A percentile compares a stretch with the other conserved stretches of the same genome.
phyloP scores from a whole-genome alignment of 2,113 vertebrate species.

The Hypocryptadius cinnamomeus region DNA sequence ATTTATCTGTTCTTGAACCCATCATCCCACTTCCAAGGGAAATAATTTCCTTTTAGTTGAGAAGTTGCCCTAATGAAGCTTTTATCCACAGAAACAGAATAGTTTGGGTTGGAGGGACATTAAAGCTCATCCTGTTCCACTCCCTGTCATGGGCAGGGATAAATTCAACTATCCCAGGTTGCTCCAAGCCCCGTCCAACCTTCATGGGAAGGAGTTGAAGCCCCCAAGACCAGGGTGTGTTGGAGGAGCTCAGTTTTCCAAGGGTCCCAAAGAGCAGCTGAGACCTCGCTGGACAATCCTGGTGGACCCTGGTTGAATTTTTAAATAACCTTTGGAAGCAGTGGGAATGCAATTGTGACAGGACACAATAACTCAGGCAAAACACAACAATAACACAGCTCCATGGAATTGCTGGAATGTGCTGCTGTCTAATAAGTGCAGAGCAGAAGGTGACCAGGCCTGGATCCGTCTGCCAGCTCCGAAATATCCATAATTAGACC shows the following conservation, averaged over 20 bases:
- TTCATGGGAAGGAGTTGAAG: neutral
- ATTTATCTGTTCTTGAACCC: neutral
- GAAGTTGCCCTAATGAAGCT: neutral
- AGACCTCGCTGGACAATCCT: neutral
- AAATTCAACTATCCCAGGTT: neutral
- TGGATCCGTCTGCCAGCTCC: neutral
- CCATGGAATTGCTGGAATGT: neutral
- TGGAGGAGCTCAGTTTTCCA: neutral
- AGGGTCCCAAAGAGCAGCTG: neutral
- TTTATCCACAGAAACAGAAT: neutral
- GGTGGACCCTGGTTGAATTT: neutral
- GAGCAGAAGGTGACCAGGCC: constrained; percentile 30
- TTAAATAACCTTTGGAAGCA: neutral
- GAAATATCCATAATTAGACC: neutral
- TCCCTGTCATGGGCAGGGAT: neutral
- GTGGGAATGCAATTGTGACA: neutral
- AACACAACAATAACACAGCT: neutral
- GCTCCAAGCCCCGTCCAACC: neutral
- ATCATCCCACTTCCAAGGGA: neutral
- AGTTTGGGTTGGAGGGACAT: neutral
- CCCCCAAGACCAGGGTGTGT: neutral
- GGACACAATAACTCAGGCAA: neutral
- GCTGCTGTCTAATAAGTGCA: neutral
- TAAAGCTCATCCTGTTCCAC: neutral
- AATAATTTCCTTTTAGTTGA: neutral